Evolutionary conservation across 2,888 invertebrate genomes (phyloP).

Genomic region (Conchocele bisecta): DNA sequence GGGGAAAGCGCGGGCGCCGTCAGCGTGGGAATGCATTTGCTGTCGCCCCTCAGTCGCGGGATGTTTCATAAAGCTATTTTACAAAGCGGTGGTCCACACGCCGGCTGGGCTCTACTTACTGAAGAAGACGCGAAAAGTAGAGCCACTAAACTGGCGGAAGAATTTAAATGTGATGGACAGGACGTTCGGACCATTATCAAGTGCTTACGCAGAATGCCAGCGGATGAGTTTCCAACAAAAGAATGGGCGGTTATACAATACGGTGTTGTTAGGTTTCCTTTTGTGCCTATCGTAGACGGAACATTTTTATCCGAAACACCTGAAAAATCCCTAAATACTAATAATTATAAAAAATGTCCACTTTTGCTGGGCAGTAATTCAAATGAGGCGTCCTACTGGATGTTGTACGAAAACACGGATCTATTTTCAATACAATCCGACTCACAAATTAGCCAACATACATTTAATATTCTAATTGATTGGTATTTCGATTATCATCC

Average conservation of each 20-base stretch:
- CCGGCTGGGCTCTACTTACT: constrained; percentile 95
- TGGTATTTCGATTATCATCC: constrained; percentile 90
- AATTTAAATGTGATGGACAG: constrained; percentile 90
- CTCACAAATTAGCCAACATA: constrained; percentile 90
- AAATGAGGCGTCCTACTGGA: constrained; percentile 97
- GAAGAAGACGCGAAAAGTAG: constrained; percentile 90
- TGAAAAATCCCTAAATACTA: constrained; percentile 88
- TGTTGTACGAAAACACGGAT: constrained; percentile 88
- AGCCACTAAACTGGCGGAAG: constrained; percentile 91
- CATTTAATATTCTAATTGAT: constrained; percentile 90
- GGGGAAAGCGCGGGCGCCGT: constrained; percentile 98
- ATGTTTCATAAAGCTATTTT: constrained; percentile 91
- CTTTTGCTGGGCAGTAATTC: constrained; percentile 95
- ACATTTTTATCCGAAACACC: constrained; percentile 92
- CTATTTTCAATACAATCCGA: constrained; percentile 25
- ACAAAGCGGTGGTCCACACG: constrained; percentile 95
- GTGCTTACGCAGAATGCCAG: constrained; percentile 86
- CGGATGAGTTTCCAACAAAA: constrained; percentile 63
- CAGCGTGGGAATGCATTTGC: constrained; percentile 89
- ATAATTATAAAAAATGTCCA: constrained; percentile 96
- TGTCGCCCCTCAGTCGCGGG: constrained; percentile 94
- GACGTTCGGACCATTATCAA: constrained; percentile 87
- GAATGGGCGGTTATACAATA: constrained; percentile 60
- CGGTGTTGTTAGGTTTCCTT: constrained; percentile 92
- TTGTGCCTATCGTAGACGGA: constrained; percentile 96